Conservation (phyloP, 1,140 invertebrate species). For the Maniola jurtina region DNA sequence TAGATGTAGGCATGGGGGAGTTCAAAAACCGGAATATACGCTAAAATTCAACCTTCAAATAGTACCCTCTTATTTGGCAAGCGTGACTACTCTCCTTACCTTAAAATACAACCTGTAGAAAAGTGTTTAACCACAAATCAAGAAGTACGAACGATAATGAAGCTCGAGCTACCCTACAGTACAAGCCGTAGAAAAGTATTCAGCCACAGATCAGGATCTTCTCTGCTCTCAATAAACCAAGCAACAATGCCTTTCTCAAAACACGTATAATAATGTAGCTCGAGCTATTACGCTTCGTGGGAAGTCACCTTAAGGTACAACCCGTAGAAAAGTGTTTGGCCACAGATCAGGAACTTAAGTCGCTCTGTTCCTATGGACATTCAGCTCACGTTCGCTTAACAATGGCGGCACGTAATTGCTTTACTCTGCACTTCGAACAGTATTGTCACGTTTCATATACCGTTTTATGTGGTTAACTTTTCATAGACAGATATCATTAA, state of each 20-base stretch:
- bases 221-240: too few species aligned
- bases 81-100: too few species aligned
- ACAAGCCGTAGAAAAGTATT: constrained; percentile 40
- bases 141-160: neutral
- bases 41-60: neutral
- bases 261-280: neutral
- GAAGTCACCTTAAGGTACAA: constrained; percentile 38
- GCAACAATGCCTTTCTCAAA: constrained; percentile 11
- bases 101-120: constrained; percentile 20
- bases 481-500: neutral
- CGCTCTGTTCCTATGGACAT: constrained; percentile 10
- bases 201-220: constrained; percentile 33
- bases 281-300: neutral
- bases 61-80: too few species aligned
- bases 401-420: constrained; percentile 31
- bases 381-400: constrained; percentile 25
- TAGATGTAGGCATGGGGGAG: too few species aligned
- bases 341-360: constrained; percentile 29
- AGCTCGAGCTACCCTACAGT: constrained; percentile 29
- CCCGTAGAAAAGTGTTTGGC: constrained; percentile 40
- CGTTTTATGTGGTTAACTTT: neutral
- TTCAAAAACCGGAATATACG: too few species aligned
- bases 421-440: constrained; percentile 10
- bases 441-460: constrained; percentile 7
- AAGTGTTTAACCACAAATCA: constrained; percentile 38